Base-by-base conservation (phyloP, 2,797 vertebrate genomes). In the Neosilurus hyrtlii region DNA sequence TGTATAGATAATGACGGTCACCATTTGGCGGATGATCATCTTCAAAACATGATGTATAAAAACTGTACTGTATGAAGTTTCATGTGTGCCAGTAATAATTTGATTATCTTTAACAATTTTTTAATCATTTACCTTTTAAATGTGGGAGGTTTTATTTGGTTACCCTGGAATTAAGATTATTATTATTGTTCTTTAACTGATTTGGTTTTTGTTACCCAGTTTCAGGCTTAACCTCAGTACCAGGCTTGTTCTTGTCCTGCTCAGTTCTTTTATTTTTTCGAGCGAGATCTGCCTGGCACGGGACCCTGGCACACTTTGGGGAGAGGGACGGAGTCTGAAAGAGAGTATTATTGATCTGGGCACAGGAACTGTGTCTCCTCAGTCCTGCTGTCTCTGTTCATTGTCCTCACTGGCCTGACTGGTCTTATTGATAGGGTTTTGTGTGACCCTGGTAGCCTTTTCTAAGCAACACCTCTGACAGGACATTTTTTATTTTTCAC, bases 341-440 rank as follows among this genome's bases (percentile, higher is more conserved):
- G 94, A 92, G 90, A 82, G 91, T 92, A 93, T 95, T 94, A 93
- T 94, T 94, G 90, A 89, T 90, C 80, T 70, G 81, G 89, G 88
- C 89, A 86, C 90, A 85, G 92, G 84, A 90, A 90, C 91, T 91
- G 91, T 90, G 87, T 93, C 89, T 91, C 87, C 88, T 90, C 88
- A 75, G 91, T 90, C 89, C 90, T 92, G 93, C 92, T 93, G 92
- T 95, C 92, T 94, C 92, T 95, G 93, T 95, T 89, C 90, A 92
- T 95, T 94, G 93, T 94, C 87, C 86, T 86, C 52, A 70, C 82
- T 79, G 72, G 82, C 89, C 85, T 93, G 93, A 95, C 92, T 94
- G 89, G 91, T 89, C 90, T 94, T 91, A 93, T 94, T 94, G 92
- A 95, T 93, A 86, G 87, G 90, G 89, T 88, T 87, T 88, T 91